Evolutionary conservation across 37 sponge, comb jelly and placozoan genomes (phyloP).

Genomic region (Hexactinellida sp.): DNA sequence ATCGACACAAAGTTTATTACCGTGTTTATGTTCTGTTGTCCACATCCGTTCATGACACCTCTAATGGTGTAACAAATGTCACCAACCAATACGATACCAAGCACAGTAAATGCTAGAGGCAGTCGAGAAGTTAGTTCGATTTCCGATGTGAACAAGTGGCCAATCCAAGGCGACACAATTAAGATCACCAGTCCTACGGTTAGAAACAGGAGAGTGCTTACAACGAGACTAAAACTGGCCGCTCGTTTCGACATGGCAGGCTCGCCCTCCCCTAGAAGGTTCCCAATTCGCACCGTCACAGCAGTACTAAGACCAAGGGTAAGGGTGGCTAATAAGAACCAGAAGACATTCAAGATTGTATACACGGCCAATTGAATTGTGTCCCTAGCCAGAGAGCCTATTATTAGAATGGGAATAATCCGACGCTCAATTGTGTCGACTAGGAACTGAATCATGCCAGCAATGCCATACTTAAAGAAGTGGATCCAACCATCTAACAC

Average conservation of each 20-base stretch:
- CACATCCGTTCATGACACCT: background rate
- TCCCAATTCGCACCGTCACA: background rate
- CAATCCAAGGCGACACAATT: background rate
- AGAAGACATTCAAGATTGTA: background rate
- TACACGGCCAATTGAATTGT: background rate
- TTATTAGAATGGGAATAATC: background rate
- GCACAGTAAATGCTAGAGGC: background rate
- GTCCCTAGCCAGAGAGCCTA: background rate
- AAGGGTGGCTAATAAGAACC: background rate
- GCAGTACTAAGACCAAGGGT: background rate
- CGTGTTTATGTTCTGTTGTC: conserved; percentile 6
- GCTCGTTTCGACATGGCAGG: background rate
- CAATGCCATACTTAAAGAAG: conserved; percentile 9
- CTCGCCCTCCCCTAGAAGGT: background rate
- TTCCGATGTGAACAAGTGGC: background rate
- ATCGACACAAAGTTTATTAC: background rate
- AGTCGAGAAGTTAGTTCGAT: background rate
- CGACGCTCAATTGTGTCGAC: background rate
- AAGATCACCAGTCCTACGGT: background rate
- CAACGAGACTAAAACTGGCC: background rate
- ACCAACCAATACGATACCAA: background rate
- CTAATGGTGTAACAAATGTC: background rate
- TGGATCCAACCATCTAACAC: conserved; percentile 8
- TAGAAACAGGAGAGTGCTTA: background rate
- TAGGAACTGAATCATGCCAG: background rate